Evolutionary conservation across 1,140 invertebrate genomes (phyloP), one percentile per base, ranked within the genome.

Genomic region (Venturia canescens): DNA sequence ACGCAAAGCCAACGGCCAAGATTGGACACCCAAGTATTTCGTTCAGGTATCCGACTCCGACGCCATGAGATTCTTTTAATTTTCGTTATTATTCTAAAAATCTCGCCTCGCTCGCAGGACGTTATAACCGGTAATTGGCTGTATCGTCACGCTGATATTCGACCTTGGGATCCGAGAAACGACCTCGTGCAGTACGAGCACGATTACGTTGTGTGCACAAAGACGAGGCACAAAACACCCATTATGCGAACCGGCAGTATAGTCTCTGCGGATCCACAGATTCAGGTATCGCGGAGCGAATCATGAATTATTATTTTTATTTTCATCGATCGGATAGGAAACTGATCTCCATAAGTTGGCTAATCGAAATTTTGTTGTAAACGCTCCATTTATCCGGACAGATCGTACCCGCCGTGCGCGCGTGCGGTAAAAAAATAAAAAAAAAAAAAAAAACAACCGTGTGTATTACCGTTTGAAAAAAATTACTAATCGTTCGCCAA

Each of bases 151-250:
- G 94, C 94, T 1, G 95, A 96, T 85, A 90, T 95, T 50, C 91
- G 96, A 66, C 96, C 96, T 0, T 97, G 97, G 96, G 96, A 97
- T 92, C 94, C 94, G 1, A 92, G 95, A 79, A 97, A 97, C 86
- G 97, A 97, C 91, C 90, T 97, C 5, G 93, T 95, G 57, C 96
- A 97, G 89, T 98, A 95, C 86, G 97, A 98, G 88, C 91, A 93
- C 78, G 93, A 96, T 80, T 96, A 94, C 86, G 91, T 94, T 75
- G 94, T 97, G 21, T 92, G 94, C 79, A 96, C 96, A 27, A 94
- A 96, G 88, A 96, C 95, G 13, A 93, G 94, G 60, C 95, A 96
- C 88, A 94, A 94, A 83, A 95, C 95, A 66, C 95, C 95, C 80
- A 94, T 95, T 84, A 94, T 94, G 86, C 91, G 94, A 57, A 93